Evolutionary conservation across 2,113 vertebrate genomes (phyloP).

Genomic region (Phylloscopus trochilus): DNA sequence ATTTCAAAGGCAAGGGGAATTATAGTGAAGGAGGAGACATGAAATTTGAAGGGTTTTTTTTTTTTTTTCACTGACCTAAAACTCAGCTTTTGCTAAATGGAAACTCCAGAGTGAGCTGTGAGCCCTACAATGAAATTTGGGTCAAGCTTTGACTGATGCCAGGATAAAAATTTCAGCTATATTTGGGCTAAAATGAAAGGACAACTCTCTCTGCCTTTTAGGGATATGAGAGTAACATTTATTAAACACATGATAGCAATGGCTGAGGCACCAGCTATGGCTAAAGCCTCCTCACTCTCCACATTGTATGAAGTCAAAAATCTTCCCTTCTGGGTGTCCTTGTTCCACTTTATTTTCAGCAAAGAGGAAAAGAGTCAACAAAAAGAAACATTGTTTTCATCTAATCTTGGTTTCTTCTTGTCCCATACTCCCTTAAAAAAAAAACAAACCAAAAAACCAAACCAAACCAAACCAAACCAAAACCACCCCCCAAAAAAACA

Average conservation of each 20-base stretch:
- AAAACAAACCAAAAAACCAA: no score
- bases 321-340: background rate
- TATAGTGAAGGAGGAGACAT: background rate
- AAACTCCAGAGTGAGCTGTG: background rate
- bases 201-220: background rate
- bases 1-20: slow-evolving; percentile 21
- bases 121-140: background rate
- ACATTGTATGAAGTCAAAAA: background rate
- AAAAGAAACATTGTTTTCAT: background rate
- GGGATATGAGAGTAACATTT: background rate
- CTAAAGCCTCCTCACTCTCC: background rate
- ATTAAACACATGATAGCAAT: background rate
- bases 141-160: background rate
- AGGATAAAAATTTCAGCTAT: background rate
- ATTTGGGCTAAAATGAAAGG: background rate
- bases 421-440: background rate
- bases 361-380: background rate
- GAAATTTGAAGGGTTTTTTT: background rate
- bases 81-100: background rate
- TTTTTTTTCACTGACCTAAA: background rate
- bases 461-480: no score
- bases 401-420: background rate
- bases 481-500: no score
- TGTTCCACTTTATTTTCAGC: background rate
- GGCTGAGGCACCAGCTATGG: background rate